Evolutionary conservation across 2,888 invertebrate genomes (phyloP), one percentile per base, ranked within the genome.

Genomic region (Noctua fimbriata): DNA sequence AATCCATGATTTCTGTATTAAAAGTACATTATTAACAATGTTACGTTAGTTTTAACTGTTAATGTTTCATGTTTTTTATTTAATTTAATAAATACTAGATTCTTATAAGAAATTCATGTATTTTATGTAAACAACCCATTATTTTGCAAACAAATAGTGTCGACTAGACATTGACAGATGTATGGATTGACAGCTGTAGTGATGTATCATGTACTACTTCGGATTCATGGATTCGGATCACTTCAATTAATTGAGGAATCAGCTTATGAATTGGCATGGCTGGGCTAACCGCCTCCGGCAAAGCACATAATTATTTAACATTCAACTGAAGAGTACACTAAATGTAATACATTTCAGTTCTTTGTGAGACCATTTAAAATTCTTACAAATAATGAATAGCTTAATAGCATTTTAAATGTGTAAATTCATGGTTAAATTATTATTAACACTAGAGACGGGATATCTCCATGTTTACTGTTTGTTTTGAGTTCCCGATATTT

Each of bases 1-100:
- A 85, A 69, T 85, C 75, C 85, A 85, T 85, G 21, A 28, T 83
- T 85, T 76, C n/a, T 85, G 18, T 58, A 75, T 73, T 58, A 78
- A 77, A 74, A 70, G 4, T 69, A 9, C 5, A 9, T n/a, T 36
- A 32, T 4, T 36, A 36, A 14, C 47, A 47, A 58, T 69, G 1
- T 9, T 0, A 14, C 0, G 0, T 41, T 9, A 4, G n/a, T 12
- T 7, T 16, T 9, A 21, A 0, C 10, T 24, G 1, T 36, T 21
- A 16, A 49, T 24, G 18, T 44, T 44, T 18, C 16, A 63, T 24
- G 10, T 24, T 44, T 69, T 1, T 21, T 36, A 36, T 14, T 18
- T 16, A 18, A 6, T n/a, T 21, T 12, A 9, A 36, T 9, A 47
- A 36, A 24, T 36, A 55, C 12, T 7, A 55, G 18, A 65, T 55